These are phyloP conservation scores for Tautogolabrus adspersus DNA, from an alignment of 2,113 vertebrate genomes.

Conservation along the genomic window DNA sequence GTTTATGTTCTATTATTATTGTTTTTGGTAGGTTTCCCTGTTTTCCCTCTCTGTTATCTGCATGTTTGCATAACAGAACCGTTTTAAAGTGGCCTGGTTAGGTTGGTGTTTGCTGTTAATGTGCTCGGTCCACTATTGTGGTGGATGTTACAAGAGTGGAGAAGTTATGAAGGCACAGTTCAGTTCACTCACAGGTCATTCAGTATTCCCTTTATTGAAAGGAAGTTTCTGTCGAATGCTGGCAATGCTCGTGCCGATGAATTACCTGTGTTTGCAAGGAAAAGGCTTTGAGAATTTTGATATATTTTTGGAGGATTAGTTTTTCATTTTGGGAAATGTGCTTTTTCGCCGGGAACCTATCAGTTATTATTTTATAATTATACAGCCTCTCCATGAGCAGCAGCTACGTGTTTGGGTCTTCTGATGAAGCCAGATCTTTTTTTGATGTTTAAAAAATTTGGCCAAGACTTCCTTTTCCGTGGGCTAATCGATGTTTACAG, in stretches of 20 bases:
- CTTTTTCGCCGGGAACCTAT: neutral
- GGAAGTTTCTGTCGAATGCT: too few species aligned
- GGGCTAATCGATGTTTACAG: too few species aligned
- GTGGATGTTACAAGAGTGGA: conserved; percentile 3
- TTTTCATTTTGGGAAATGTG: neutral
- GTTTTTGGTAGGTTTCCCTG: conserved; percentile 53
- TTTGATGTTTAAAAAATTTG: too few species aligned
- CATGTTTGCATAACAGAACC: conserved; percentile 62
- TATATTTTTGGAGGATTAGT: neutral
- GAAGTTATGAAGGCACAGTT: conserved; percentile 17
- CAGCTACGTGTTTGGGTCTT: too few species aligned
- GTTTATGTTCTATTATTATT: conserved; percentile 67
- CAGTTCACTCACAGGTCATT: conserved; percentile 13
- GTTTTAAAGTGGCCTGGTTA: conserved; percentile 45
- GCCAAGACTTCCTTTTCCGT: too few species aligned
- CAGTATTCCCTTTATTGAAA: neutral
- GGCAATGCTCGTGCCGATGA: too few species aligned
- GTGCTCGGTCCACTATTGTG: neutral
- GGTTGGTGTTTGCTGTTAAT: conserved; percentile 30
- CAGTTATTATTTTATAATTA: too few species aligned
- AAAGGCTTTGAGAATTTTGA: neutral
- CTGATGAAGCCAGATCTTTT: too few species aligned
- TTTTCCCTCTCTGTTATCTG: conserved; percentile 40
- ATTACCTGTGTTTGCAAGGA: neutral
- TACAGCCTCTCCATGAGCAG: too few species aligned